Evolutionary conservation across 2,113 vertebrate genomes (phyloP).

Genomic region (Zosterops lateralis): DNA sequence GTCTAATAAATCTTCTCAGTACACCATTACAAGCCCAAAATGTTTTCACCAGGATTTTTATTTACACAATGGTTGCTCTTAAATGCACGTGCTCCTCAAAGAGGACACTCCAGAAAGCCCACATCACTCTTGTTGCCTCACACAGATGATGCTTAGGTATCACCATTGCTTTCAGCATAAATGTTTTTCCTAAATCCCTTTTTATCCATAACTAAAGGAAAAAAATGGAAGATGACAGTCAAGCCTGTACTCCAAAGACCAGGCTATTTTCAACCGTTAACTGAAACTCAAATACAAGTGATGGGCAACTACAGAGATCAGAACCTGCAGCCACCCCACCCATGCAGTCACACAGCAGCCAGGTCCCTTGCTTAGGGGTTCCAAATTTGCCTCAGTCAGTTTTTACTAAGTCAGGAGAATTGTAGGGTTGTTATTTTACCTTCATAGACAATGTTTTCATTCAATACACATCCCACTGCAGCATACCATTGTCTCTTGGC

Average conservation of each 20-base stretch:
- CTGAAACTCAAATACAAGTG: not conserved
- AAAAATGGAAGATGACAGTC: not conserved
- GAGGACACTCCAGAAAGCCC: not conserved
- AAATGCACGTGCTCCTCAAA: not conserved
- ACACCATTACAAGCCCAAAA: not conserved
- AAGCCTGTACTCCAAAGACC: not conserved
- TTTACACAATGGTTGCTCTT: not conserved
- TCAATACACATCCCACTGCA: slow-evolving; percentile 8
- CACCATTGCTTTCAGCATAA: fast-evolving
- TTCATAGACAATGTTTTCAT: not conserved
- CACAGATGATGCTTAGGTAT: not conserved
- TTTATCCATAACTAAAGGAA: not conserved
- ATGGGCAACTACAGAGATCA: not conserved
- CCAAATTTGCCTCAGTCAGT: not conserved
- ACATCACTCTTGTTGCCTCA: not conserved
- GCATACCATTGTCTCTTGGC: not conserved
- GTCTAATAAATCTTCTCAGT: not conserved
- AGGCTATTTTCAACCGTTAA: not conserved
- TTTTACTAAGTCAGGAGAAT: not conserved
- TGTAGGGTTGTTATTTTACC: not conserved
- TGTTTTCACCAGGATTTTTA: not conserved
- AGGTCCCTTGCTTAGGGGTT: not conserved
- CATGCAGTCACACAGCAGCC: fast-evolving
- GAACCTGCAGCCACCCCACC: fast-evolving
- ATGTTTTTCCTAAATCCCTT: not conserved